Conservation (phyloP, 1,140 invertebrate genomes). For the Babylonia areolata region DNA sequence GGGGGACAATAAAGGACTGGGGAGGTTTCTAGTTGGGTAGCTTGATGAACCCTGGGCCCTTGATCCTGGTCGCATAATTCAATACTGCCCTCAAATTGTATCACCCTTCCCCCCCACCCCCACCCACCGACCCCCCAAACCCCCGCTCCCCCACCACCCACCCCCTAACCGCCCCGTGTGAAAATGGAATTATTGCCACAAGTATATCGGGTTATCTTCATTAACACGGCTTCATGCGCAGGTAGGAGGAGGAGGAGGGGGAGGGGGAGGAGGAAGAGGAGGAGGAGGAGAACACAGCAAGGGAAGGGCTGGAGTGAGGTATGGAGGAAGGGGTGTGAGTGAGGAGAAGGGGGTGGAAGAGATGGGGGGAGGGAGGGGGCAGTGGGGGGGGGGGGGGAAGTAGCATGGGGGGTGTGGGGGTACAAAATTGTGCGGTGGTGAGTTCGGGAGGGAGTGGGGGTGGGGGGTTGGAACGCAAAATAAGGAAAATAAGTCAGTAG, state of each 20-base stretch:
- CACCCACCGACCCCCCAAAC: no score
- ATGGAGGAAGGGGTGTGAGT: background rate
- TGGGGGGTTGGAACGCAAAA: background rate
- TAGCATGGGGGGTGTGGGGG: background rate
- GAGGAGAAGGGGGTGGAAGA: background rate
- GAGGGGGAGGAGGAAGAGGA: background rate
- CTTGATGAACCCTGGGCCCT: slow-evolving; percentile 24
- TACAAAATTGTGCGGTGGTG: background rate
- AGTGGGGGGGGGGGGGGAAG: background rate
- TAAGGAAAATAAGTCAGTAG: slow-evolving; percentile 17
- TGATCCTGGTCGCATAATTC: slow-evolving; percentile 37
- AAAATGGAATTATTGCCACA: slow-evolving; percentile 45
- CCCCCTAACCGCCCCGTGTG: no score
- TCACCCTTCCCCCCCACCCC: no score
- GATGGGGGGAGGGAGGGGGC: background rate
- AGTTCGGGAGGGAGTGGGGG: background rate
- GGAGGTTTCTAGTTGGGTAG: background rate
- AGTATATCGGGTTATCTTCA: slow-evolving; percentile 49
- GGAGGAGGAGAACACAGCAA: background rate
- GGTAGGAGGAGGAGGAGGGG: slow-evolving; percentile 8
- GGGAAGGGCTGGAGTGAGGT: background rate
- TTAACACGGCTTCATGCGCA: slow-evolving; percentile 40
- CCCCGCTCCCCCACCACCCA: no score
- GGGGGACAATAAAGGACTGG: background rate
- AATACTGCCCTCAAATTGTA: slow-evolving; percentile 44